Evolutionary conservation across 2,888 invertebrate genomes (phyloP).

Genomic region (Hydroisotoma schaefferi): DNA sequence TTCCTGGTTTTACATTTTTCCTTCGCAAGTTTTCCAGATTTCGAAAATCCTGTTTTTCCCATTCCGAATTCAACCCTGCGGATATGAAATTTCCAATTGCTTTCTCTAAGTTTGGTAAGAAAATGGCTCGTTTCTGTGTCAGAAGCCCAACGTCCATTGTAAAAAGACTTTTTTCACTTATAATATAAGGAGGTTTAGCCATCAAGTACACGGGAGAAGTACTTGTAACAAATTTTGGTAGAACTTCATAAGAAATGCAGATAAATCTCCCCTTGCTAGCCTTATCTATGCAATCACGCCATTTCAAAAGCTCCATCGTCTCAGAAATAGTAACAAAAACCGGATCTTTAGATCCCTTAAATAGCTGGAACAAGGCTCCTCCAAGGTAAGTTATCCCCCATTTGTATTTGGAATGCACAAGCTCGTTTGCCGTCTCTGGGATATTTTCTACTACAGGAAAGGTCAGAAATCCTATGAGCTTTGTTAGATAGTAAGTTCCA

Average conservation of each 20-base stretch:
- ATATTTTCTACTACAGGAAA: slow-evolving; percentile 16
- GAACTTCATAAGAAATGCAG: slow-evolving; percentile 17
- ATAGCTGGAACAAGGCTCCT: slow-evolving; percentile 15
- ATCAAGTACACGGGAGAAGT: slow-evolving; percentile 14
- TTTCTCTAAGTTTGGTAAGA: slow-evolving; percentile 15
- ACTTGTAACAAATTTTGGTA: slow-evolving; percentile 11
- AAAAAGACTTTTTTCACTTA: slow-evolving; percentile 8
- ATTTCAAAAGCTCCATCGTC: slow-evolving; percentile 12
- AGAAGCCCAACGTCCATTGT: slow-evolving; percentile 18
- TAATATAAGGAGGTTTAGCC: slow-evolving; percentile 16
- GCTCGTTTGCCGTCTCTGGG: slow-evolving; percentile 15
- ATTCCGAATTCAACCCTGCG: slow-evolving; percentile 4
- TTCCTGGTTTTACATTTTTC: neutral
- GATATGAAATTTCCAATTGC: slow-evolving; percentile 6
- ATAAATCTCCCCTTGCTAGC: slow-evolving; percentile 6
- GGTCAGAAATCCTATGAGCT: slow-evolving; percentile 23
- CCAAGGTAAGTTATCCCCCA: slow-evolving; percentile 25
- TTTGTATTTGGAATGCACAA: slow-evolving; percentile 10
- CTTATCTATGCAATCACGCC: slow-evolving; percentile 11
- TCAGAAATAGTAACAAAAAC: slow-evolving; percentile 11
- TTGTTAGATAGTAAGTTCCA: too few relatives aligned
- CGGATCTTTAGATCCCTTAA: slow-evolving; percentile 23
- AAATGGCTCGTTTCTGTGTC: slow-evolving; percentile 11
- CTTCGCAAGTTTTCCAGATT: neutral
- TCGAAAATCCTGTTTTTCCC: slow-evolving; percentile 13